Percentiles rank a stretch among this genome's conserved stretches.
Evolutionary conservation across 1,140 invertebrate genomes (phyloP).

Genomic region (Armadillidium nasatum): DNA sequence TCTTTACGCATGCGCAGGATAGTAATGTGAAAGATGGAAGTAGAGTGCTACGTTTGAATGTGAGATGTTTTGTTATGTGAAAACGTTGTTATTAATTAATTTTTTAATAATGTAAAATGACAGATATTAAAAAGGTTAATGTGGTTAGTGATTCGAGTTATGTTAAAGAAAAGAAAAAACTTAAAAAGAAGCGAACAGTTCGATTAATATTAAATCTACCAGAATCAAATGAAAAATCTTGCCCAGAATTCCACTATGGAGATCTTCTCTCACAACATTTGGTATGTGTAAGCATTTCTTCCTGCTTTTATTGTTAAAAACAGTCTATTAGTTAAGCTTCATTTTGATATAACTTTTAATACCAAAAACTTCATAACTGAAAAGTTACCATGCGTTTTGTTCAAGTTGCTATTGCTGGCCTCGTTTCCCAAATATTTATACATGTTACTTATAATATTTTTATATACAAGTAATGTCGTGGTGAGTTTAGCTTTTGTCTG

Average conservation of each 20-base stretch:
- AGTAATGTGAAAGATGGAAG: slow-evolving; percentile 10
- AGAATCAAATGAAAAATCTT: slow-evolving; percentile 34
- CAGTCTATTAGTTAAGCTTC: neutral
- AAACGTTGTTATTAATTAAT: neutral
- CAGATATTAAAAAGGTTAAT: neutral
- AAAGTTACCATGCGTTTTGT: neutral
- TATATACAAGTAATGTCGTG: neutral
- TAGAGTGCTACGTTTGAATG: neutral
- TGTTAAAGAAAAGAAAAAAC: slow-evolving; percentile 18
- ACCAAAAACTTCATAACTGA: neutral
- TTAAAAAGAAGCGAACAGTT: slow-evolving; percentile 23
- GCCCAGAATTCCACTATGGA: slow-evolving; percentile 34
- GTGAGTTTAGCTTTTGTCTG: neutral
- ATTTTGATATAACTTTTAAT: slow-evolving; percentile 5
- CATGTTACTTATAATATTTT: neutral
- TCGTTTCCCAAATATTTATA: neutral
- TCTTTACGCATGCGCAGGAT: neutral
- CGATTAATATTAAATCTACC: slow-evolving; percentile 24
- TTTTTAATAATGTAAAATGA: slow-evolving; percentile 7
- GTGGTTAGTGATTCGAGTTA: neutral
- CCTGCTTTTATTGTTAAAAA: neutral
- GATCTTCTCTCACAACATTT: slow-evolving; percentile 31
- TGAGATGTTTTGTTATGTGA: neutral
- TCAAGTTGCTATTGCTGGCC: neutral
- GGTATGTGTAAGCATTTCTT: slow-evolving; percentile 19